Evolutionary conservation across 2,888 invertebrate genomes (phyloP).

Genomic region (Miltochrista miniata): DNA sequence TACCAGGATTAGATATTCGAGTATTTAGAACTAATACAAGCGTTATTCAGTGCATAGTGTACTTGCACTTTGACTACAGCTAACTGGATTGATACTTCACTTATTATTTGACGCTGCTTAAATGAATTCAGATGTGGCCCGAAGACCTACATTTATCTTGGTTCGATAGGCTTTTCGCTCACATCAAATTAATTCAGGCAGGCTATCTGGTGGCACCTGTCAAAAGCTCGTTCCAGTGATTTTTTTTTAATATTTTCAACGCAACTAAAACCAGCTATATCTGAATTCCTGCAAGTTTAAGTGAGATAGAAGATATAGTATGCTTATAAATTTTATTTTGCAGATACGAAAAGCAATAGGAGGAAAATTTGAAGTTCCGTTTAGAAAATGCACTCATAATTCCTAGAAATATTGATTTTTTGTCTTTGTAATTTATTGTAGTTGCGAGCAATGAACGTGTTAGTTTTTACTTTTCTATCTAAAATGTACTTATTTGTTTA

Average conservation of each 20-base stretch:
- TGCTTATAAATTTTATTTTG: constrained; percentile 6
- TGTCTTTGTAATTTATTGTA: neutral
- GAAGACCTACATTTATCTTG: constrained; percentile 76
- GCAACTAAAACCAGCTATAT: constrained; percentile 7
- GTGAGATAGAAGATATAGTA: constrained; percentile 1
- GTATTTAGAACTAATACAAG: constrained; percentile 51
- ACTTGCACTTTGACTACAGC: constrained; percentile 49
- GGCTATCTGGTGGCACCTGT: constrained; percentile 51
- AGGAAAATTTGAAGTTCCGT: constrained; percentile 21
- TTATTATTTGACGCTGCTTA: constrained; percentile 66
- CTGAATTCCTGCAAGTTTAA: neutral
- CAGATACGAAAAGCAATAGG: constrained; percentile 18
- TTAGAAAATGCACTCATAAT: constrained; percentile 24
- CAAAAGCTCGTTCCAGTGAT: constrained; percentile 35
- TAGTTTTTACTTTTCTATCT: constrained; percentile 10
- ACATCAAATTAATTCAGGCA: constrained; percentile 42
- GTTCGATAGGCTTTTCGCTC: constrained; percentile 51
- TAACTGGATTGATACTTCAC: constrained; percentile 71
- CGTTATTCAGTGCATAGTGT: constrained; percentile 67
- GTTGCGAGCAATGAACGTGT: constrained; percentile 11
- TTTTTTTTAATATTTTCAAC: constrained; percentile 5
- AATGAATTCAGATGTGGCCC: constrained; percentile 59
- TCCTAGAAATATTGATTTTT: constrained; percentile 17
- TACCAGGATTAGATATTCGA: constrained; percentile 49
- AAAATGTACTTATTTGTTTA: constrained; percentile 20